These are phyloP conservation scores for Lamproptera curius DNA, from an alignment of 2,888 invertebrate species.

Conservation along the genomic window DNA sequence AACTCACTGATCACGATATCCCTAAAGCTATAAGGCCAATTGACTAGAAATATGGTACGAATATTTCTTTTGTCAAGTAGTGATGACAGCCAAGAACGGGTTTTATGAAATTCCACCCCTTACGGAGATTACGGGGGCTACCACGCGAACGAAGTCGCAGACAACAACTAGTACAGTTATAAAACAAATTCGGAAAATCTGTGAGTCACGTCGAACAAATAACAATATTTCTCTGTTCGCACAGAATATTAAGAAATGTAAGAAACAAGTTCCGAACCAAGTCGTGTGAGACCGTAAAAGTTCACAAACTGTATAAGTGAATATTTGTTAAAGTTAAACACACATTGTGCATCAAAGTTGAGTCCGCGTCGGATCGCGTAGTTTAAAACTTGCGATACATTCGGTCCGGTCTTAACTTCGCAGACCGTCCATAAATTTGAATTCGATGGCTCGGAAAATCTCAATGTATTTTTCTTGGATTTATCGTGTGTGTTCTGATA, in stretches of 20 bases:
- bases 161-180: too few relatives aligned
- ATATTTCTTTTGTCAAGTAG: background rate
- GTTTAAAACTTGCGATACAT: background rate
- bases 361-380: background rate
- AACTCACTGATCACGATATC: too few relatives aligned
- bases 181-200: background rate
- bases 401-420: background rate
- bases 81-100: background rate
- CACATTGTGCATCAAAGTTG: background rate
- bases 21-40: too few relatives aligned
- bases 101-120: too few relatives aligned
- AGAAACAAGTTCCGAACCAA: background rate
- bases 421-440: background rate
- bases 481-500: too few relatives aligned
- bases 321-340: background rate
- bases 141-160: too few relatives aligned
- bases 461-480: too few relatives aligned
- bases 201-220: too few relatives aligned
- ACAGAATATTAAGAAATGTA: background rate
- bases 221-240: too few relatives aligned
- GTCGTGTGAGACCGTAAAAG: background rate
- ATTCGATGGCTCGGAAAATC: too few relatives aligned
- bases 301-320: background rate
- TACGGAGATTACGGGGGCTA: too few relatives aligned
- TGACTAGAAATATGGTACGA: background rate